Conservation (phyloP, 2,113 vertebrate genomes). For the Noctilio leporinus region DNA sequence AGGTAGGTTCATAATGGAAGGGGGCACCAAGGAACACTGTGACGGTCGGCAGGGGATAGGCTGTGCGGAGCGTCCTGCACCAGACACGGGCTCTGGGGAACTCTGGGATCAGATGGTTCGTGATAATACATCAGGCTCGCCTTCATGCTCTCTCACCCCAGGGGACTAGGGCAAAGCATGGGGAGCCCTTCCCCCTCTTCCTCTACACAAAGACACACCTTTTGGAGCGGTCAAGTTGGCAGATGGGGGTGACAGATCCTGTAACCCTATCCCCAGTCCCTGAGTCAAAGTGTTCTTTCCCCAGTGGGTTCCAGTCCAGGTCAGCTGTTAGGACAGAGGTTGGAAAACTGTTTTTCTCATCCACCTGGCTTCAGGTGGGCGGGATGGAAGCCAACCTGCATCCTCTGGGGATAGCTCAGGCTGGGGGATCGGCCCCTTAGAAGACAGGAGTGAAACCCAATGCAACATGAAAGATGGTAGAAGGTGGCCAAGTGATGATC, state of each 20-base stretch:
- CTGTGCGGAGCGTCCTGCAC: background rate
- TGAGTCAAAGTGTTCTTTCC: background rate
- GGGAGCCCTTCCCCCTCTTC: background rate
- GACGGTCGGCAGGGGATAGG: background rate
- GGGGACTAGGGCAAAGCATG: background rate
- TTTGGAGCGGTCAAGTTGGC: background rate
- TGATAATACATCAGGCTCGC: background rate
- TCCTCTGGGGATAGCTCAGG: background rate
- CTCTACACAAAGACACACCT: slow-evolving; percentile 16
- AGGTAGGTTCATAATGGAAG: background rate
- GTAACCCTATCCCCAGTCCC: background rate
- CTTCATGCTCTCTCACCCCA: background rate
- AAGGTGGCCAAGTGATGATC: background rate
- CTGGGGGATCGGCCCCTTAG: background rate
- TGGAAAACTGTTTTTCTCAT: slow-evolving; percentile 31
- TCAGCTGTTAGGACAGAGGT: background rate
- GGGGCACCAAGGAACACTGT: background rate
- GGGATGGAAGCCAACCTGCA: background rate
- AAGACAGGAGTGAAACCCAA: slow-evolving; percentile 36
- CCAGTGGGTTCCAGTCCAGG: background rate
- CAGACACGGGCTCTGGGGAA: fast-evolving
- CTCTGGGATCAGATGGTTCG: background rate
- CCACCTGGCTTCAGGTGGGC: slow-evolving; percentile 20
- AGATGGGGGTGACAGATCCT: slow-evolving; percentile 12
- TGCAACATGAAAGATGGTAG: slow-evolving; percentile 1